phyloP scores from a whole-genome alignment of 2,113 vertebrate genomes.

The Lasiurus borealis region DNA sequence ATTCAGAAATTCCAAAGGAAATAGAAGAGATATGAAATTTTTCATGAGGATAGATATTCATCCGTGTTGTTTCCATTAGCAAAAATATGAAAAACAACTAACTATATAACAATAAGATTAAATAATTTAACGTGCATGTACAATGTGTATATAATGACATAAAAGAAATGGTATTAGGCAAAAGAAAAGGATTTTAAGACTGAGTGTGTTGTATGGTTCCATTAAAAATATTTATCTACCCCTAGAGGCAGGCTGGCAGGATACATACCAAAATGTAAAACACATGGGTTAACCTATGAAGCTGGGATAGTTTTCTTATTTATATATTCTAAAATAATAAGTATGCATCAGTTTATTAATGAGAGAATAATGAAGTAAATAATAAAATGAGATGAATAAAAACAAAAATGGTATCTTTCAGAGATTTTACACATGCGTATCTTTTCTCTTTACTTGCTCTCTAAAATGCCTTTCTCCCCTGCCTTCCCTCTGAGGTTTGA shows the following conservation, averaged over 20 bases:
- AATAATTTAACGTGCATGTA: neutral
- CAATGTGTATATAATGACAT: neutral
- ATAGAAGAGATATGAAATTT: neutral
- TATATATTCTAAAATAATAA: neutral
- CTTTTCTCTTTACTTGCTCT: neutral
- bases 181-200: neutral
- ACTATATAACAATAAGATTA: neutral
- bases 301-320: neutral
- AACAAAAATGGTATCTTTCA: neutral
- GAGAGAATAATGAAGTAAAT: neutral
- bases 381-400: neutral
- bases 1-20: neutral
- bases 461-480: neutral
- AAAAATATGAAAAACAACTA: neutral
- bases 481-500: no score
- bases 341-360: neutral
- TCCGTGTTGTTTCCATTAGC: neutral
- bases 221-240: constrained; percentile 5
- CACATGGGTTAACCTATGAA: neutral
- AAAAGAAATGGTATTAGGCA: neutral
- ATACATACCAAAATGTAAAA: neutral
- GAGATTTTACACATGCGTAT: rapidly evolving
- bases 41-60: neutral
- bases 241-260: neutral
- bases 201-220: neutral